Base-by-base conservation (phyloP, 2,797 vertebrate genomes). In the Hafferia zeledoni region DNA sequence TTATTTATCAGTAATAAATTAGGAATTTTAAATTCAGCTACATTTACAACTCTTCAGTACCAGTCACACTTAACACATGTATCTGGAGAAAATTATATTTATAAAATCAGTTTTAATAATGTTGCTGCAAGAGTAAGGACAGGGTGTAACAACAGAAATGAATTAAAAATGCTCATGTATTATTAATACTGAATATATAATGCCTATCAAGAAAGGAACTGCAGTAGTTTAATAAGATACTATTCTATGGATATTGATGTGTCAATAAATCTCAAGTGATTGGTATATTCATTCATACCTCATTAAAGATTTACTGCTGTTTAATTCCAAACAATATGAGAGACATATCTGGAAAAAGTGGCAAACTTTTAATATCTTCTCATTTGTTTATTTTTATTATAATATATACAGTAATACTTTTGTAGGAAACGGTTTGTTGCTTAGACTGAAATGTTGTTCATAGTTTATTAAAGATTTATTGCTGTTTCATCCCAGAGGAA, bases 111-210 rank as follows among this genome's bases (percentile, higher is more conserved):
- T 93, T 98, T 97, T 97, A 97, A 97, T 97, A 97, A 97, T 96
- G 93, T 96, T 97, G 49, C 93, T 90, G 46, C 75, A 96, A 80
- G 89, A 97, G 83, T 96, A 95, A 88, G 94, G 96, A 96, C 96
- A 93, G 82, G 63, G 75, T 94, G 94, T 94, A 97, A 97, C 94
- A 97, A 97, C 88, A 97, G 93, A 96, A 97, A 96, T 96, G 90
- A 97, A 97, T 98, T 97, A 87, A 93, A 97, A 98, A 97, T 96
- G 87, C 17, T 96, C 95, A 97, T 98, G 64, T 91, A 97, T 97
- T 97, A 98, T 98, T 97, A 95, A 98, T 83, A 77, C 11, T 75
- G 95, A 97, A 96, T 96, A 81, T 89, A 88, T 95, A 97, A 97
- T 90, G 47, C 11, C 43, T 94, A 97, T 91, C 95, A 97, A 96